Percentiles rank a stretch among this genome's conserved stretches.
These are phyloP conservation scores for Silurus aristotelis DNA, from an alignment of 2,797 vertebrate genomes.

Conservation along the genomic window DNA sequence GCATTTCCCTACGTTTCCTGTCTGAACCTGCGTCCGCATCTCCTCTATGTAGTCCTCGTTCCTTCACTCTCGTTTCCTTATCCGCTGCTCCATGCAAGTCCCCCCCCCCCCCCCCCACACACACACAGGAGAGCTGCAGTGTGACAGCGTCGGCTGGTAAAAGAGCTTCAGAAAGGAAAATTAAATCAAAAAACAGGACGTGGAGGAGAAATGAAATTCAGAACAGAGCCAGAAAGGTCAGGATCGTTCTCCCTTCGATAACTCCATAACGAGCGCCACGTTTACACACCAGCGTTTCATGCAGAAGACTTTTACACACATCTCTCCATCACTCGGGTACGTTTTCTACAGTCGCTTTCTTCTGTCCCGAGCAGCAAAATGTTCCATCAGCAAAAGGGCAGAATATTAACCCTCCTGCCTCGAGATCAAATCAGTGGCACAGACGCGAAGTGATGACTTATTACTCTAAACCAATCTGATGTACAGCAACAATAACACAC, in stretches of 20 bases:
- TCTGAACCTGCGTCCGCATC: no score
- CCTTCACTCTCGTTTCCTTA: no score
- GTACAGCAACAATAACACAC: no score
- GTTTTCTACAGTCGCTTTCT: background rate
- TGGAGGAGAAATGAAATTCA: background rate
- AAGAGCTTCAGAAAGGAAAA: background rate
- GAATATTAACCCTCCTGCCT: background rate
- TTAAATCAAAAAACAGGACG: background rate
- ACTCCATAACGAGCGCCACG: background rate
- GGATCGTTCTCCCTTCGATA: background rate
- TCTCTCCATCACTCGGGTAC: background rate
- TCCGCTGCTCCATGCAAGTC: no score
- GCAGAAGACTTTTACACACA: background rate
- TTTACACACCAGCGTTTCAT: background rate
- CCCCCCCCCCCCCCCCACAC: no score
- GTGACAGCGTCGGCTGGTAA: background rate
- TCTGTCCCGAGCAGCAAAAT: background rate
- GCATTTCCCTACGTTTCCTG: no score
- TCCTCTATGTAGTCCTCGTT: no score
- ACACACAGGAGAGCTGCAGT: background rate
- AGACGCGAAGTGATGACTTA: no score
- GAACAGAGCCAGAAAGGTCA: background rate
- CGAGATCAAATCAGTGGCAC: background rate
- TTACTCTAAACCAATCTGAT: no score
- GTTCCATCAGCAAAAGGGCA: background rate